Percentiles rank a stretch among this genome's conserved stretches.
Conservation (phyloP, 2,113 vertebrate species). For the Chaetodon trifascialis region DNA sequence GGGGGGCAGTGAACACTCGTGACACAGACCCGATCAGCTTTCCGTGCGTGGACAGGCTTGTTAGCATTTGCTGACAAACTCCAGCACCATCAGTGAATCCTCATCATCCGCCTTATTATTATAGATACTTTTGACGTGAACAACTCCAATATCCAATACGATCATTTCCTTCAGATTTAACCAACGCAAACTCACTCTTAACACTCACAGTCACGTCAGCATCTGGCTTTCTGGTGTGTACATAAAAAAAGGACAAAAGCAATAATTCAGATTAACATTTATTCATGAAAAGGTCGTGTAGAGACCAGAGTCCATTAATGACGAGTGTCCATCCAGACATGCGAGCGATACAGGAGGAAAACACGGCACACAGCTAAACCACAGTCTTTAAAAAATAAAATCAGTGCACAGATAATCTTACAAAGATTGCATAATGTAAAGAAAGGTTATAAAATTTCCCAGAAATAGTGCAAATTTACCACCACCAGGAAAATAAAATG, state of each 20-base stretch:
- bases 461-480: constrained; percentile 71
- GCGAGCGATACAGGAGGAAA: constrained; percentile 33
- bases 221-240: neutral
- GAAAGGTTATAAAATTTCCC: constrained; percentile 62
- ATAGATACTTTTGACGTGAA: too few species aligned
- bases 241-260: neutral
- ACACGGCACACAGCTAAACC: constrained; percentile 60
- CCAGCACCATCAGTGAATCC: too few species aligned
- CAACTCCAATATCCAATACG: neutral
- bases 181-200: neutral
- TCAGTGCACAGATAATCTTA: constrained; percentile 67
- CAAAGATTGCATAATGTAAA: constrained; percentile 78
- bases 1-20: neutral
- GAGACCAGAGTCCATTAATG: constrained; percentile 33
- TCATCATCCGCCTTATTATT: too few species aligned
- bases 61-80: too few species aligned
- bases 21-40: too few species aligned
- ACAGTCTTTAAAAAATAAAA: constrained; percentile 65
- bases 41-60: too few species aligned
- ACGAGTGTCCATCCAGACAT: constrained; percentile 41
- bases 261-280: constrained; percentile 55
- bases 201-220: neutral
- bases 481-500: constrained; percentile 58
- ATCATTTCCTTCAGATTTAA: too few species aligned
- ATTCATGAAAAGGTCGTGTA: constrained; percentile 63